Percentiles rank a stretch among this genome's conserved stretches.
phyloP scores from a whole-genome alignment of 2,113 vertebrate species.

The Prochilodus magdalenae region DNA sequence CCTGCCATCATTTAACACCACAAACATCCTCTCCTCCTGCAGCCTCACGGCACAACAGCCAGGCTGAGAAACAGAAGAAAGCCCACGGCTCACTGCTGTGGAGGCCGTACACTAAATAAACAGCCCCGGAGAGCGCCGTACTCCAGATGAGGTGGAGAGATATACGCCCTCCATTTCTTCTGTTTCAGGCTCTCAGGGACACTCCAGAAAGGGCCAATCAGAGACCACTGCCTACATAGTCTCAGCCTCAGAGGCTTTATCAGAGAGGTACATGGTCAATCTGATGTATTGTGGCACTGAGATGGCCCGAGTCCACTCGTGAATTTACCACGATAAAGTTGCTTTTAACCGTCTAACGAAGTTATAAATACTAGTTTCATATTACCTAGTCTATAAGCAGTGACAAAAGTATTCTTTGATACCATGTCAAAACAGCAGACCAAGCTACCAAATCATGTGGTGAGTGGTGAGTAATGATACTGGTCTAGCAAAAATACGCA shows the following conservation, averaged over 20 bases:
- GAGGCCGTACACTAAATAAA: not conserved
- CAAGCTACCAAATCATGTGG: not conserved
- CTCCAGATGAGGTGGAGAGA: not conserved
- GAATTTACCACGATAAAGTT: slow-evolving; percentile 1
- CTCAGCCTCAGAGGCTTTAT: not conserved
- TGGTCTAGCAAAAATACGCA: too few species aligned
- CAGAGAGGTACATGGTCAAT: not conserved
- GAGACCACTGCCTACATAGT: not conserved
- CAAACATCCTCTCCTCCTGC: slow-evolving; percentile 30
- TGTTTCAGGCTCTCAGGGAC: not conserved
- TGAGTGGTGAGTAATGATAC: too few species aligned
- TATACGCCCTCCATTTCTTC: slow-evolving; percentile 1
- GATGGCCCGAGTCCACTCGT: not conserved
- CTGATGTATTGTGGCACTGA: not conserved
- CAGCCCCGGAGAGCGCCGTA: not conserved
- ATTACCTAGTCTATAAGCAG: not conserved
- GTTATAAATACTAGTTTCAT: not conserved
- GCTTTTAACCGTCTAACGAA: not conserved
- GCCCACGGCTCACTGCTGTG: not conserved
- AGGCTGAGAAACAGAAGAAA: slow-evolving; percentile 5
- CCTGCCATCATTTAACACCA: slow-evolving; percentile 48
- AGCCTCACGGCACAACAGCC: slow-evolving; percentile 21
- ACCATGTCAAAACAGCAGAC: not conserved
- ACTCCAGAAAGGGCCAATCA: not conserved
- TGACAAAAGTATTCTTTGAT: not conserved